Evolutionary conservation across 2,888 invertebrate genomes (phyloP), one percentile per base, ranked within the genome.

Genomic region (Disparrhopalites patrizii): DNA sequence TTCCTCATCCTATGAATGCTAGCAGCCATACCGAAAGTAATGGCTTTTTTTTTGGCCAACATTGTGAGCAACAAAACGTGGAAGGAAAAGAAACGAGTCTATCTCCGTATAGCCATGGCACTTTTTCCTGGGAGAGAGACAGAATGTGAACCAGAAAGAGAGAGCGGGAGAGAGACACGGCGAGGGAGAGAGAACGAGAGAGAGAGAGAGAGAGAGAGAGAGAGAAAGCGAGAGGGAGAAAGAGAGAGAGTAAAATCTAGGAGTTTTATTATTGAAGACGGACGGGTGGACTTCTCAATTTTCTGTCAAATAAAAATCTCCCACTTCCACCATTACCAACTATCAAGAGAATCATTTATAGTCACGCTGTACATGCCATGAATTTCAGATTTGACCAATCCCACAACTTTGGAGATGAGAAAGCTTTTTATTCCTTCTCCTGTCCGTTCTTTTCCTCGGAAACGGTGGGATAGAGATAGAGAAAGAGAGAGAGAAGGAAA

Each of bases 341-440:
- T 65, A 52, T 47, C 65, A 50, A 65, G 65, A 65, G 65, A 65
- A 57, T 65, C 65, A 52, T 65, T 65, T 65, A 65, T 65, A 51
- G 57, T 50, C 58, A 58, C 51, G 50, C 52, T 51, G 52, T 65
- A 65, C 58, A 57, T 65, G 65, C 65, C 65, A 65, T 58, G 65
- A 65, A 65, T 65, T 52, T 51, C 27, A 58, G 65, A 65, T 65
- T 65, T 64, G 65, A 36, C 58, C 36, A 18, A 50, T 58, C 27
- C 58, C 20, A 47, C 18, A 28, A 20, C 8, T n/a, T 43, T 43
- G n/a, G 57, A 57, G 40, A 57, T 56, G 56, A 33, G 40, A 56
- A 36, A 25, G 13, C 56, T 33, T 33, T 33, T 20, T 20, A 10
- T 56, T 38, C 38, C 56, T 36, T 43, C 27, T 27, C 28, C 40